Base-by-base conservation (phyloP, 2,888 invertebrate species). In the Drosophila colorata region DNA sequence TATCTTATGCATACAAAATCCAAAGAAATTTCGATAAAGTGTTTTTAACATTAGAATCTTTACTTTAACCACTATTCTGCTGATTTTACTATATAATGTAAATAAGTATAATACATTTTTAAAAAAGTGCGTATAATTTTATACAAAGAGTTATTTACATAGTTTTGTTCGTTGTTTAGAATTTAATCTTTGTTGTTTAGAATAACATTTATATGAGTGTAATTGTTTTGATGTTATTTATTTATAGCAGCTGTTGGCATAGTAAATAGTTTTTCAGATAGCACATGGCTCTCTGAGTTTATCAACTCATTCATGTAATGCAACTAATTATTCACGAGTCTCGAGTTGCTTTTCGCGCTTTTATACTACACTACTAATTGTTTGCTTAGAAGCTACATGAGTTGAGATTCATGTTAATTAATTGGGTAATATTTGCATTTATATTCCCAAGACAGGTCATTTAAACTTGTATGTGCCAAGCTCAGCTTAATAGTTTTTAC, bases 261-360 rank as follows among this genome's bases (percentile, higher is more conserved):
- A 5, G 8, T 25, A 41, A 20, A 16, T 40, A 48, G 23, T 53
- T 43, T 44, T 33, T 51, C 23, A 7, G 23, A 20, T 18, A 16
- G 7, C 40, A 52, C 16, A 44, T 44, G 47, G 41, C 16, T 43
- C n/a, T 13, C 7, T 16, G 7, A 14, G 13, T 56, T 46, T 33
- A 68, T 68, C 49, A 66, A 47, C 60, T 49, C 28, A 46, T 43
- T 41, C 46, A 52, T 55, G 47, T 51, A 68, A 64, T 69, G 48
- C 43, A 48, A 41, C 52, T 44, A 58, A 60, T 68, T 66, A 63
- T 35, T 79, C 46, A 55, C 33, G 44, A 35, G 41, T 55, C 20
- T 65, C 52, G 7, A 40, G 52, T 25, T 56, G 16, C 18, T 14
- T 31, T 51, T 37, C 14, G 33, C 23, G n/a, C 13, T 18, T 41